Percentiles rank a stretch among this genome's conserved stretches.
Evolutionary conservation across 2,888 invertebrate species (phyloP).

Genomic region (Orgyia antiqua): DNA sequence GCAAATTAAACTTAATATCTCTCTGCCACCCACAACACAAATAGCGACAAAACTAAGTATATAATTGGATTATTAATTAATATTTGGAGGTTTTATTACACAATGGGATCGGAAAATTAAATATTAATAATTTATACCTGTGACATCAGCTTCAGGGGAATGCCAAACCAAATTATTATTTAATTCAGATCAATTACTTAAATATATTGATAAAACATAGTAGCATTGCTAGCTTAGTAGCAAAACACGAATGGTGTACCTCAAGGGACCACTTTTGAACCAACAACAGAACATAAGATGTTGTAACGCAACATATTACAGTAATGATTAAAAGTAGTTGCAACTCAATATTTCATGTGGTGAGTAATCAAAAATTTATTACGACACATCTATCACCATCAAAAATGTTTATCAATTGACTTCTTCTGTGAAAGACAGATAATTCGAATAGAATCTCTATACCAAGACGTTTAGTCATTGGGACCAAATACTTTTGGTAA

Average conservation of each 20-base stretch:
- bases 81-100: slow-evolving; percentile 3
- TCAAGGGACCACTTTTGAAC: neutral
- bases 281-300: too few relatives aligned
- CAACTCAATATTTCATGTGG: too few relatives aligned
- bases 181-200: slow-evolving; percentile 2
- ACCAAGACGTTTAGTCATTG: too few relatives aligned
- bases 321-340: too few relatives aligned
- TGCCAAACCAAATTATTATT: slow-evolving; percentile 9
- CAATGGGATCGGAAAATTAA: slow-evolving; percentile 5
- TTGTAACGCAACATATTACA: too few relatives aligned
- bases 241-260: neutral
- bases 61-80: neutral
- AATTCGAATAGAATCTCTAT: too few relatives aligned
- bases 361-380: too few relatives aligned
- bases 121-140: slow-evolving; percentile 9
- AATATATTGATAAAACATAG: neutral
- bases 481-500: too few relatives aligned
- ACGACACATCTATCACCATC: too few relatives aligned
- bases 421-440: too few relatives aligned
- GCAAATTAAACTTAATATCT: slow-evolving; percentile 7
- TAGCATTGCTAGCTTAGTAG: neutral
- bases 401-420: too few relatives aligned
- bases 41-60: slow-evolving; percentile 4
- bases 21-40: slow-evolving; percentile 4
- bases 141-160: slow-evolving; percentile 13